Evolutionary conservation across 2,113 vertebrate species (phyloP).

Genomic region (Oncorhynchus tshawytscha): DNA sequence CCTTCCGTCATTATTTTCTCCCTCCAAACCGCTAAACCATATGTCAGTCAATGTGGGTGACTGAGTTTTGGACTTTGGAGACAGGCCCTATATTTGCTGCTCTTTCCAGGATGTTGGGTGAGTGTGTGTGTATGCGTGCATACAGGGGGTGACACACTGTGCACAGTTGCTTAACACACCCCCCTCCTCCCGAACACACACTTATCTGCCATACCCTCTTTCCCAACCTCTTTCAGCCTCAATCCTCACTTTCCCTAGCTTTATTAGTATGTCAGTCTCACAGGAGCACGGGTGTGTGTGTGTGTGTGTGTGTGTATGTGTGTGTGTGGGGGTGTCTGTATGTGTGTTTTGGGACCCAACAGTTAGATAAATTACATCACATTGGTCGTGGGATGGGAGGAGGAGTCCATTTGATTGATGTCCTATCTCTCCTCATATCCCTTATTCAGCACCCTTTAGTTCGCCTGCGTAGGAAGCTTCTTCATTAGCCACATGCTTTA

Average conservation of each 20-base stretch:
- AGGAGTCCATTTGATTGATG: slow-evolving; percentile 56
- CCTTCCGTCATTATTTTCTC: not conserved
- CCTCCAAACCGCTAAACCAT: slow-evolving; percentile 35
- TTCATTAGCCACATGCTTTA: slow-evolving; percentile 49
- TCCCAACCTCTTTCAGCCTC: not conserved
- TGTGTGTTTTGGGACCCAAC: slow-evolving; percentile 8
- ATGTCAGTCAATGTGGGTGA: slow-evolving; percentile 41
- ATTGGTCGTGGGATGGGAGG: slow-evolving; percentile 31
- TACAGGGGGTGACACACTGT: no score
- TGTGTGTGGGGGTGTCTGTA: not conserved
- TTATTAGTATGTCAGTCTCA: not conserved
- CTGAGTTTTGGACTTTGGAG: slow-evolving; percentile 1
- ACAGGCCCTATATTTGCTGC: not conserved
- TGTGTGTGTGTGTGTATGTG: slow-evolving; percentile 3
- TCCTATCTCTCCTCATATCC: slow-evolving; percentile 36
- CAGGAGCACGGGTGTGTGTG: no score
- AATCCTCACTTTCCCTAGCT: not conserved
- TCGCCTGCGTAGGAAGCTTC: slow-evolving; percentile 31
- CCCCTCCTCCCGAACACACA: no score
- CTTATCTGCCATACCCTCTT: no score
- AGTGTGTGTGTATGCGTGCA: not conserved
- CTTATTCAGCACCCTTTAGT: slow-evolving; percentile 50
- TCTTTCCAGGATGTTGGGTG: slow-evolving; percentile 26
- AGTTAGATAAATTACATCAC: slow-evolving; percentile 47
- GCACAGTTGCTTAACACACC: no score